Evolutionary conservation across 2,797 vertebrate species (phyloP), one percentile per base, ranked within the genome.

Genomic region (Alcedo atthis): DNA sequence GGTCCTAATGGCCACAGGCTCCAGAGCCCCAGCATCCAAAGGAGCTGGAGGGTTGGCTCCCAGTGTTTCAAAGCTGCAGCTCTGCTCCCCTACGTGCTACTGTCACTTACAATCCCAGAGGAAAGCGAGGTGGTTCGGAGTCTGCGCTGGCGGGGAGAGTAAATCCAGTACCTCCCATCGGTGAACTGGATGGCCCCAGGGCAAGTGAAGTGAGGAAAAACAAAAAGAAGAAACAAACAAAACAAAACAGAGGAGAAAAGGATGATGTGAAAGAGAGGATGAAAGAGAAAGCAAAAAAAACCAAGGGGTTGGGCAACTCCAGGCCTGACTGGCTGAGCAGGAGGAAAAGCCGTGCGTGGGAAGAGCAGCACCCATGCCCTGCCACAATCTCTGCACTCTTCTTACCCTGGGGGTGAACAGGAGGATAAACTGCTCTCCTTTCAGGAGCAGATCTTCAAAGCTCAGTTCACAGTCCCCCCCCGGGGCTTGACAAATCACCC

Each of bases 81-180:
- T 84, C 81, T 88, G 92, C 90, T 93, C 66, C 94, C 90, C 86
- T 90, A 62, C 5, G 25, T 30, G 75, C 95, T 89, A 74, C 81
- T 20, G 2, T 97, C 97, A 98, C 98, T 98, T 98, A 98, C 98
- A 97, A 96, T 97, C 95, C 97, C 97, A 78, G 96, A 97, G 96
- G 97, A 97, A 92, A 33, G 96, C 32, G 97, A 96, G 90, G 97
- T 92, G 66, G 97, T 97, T 96, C 93, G 97, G 89, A 97, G 96
- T 97, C 97, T 98, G 97, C 96, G 97, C 93, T 96, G 97, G 89
- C 97, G 92, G 96, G 98, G 98, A 95, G 98, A 99, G 95, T 98
- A 99, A 98, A 99, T 98, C 98, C 98, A 98, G 97, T 98, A 98
- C 97, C 98, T 98, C 97, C 99, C 99, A 89, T 99, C 98, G 69